Evolutionary conservation across 2,888 invertebrate genomes (phyloP), one percentile per base, ranked within the genome.

Genomic region (Nymphalis polychloros): DNA sequence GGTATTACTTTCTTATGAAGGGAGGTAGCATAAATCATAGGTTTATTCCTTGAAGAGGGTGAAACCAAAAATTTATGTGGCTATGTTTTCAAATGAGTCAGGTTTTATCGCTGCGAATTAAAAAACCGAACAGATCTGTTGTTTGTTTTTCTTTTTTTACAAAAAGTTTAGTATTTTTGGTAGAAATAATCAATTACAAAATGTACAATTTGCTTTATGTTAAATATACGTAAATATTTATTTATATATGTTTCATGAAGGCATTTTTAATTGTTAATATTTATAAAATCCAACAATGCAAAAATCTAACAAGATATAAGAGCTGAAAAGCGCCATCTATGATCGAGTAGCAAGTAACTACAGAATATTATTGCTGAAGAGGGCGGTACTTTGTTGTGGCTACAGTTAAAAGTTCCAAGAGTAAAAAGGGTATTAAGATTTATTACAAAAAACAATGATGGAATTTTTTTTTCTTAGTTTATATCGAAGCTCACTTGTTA

Each of bases 291-390:
- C 69, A 64, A 77, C 10, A 13, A 2, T 8, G 4, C 8, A 41
- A 41, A 41, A 41, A 4, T 13, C 41, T 41, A 41, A 41, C 10
- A 41, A 41, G 41, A 41, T 1, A 3, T 77, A 68, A 75, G 78
- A 78, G 69, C 31, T 27, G 57, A 2, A 20, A 20, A 84, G 68
- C 83, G 86, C 85, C 88, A 86, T 84, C 90, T 90, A 73, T 77
- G 73, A 81, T 72, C 73, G 90, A 86, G 88, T 90, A 90, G 90
- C 84, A 23, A 2, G 7, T 53, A 73, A 72, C 72, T 60, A 35
- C 19, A 16, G 1, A 17, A n/a, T 35, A 17, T 17, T 19, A 23
- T 31, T 41, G 55, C n/a, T 68, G 78, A 70, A 83, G 85, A 82
- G 81, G 85, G 79, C 89, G 83, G 82, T 82, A 82, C 69, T 10